These are phyloP conservation scores for Micronycteris hirsuta DNA, from an alignment of 2,113 vertebrate genomes.

Conservation along the genomic window DNA sequence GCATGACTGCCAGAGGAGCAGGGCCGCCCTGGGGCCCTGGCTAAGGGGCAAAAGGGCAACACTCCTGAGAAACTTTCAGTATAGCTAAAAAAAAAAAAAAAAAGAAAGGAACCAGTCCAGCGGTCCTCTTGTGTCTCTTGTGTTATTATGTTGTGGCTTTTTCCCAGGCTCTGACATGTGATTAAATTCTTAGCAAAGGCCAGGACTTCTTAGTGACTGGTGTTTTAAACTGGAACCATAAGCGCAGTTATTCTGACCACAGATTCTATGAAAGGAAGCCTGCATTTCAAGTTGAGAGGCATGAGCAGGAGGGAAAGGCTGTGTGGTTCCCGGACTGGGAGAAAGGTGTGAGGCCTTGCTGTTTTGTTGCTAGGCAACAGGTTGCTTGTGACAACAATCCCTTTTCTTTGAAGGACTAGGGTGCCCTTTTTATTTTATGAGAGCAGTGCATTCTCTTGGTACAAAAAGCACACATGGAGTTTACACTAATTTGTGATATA, in stretches of 20 bases:
- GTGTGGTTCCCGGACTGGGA: background rate
- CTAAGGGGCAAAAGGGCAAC: background rate
- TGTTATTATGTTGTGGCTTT: background rate
- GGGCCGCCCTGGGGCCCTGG: background rate
- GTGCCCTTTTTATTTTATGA: background rate
- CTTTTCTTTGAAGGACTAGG: background rate
- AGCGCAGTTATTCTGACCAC: background rate
- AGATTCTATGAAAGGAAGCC: constrained; percentile 29
- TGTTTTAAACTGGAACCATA: background rate
- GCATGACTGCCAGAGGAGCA: background rate
- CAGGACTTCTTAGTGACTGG: background rate
- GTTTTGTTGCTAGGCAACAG: constrained; percentile 61
- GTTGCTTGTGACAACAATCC: constrained; percentile 48
- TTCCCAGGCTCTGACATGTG: background rate
- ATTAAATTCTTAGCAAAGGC: background rate
- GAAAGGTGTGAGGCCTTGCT: constrained; percentile 39
- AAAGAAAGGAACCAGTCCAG: background rate
- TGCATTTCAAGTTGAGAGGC: background rate
- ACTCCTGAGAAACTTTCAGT: background rate
- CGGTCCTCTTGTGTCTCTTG: background rate
- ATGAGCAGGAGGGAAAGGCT: constrained; percentile 30
- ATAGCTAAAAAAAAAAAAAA: background rate
- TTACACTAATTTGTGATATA: background rate
- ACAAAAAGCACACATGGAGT: background rate
- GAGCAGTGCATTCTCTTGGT: background rate